Base-by-base conservation (phyloP, 2,888 invertebrate species). In the Spodoptera exigua region DNA sequence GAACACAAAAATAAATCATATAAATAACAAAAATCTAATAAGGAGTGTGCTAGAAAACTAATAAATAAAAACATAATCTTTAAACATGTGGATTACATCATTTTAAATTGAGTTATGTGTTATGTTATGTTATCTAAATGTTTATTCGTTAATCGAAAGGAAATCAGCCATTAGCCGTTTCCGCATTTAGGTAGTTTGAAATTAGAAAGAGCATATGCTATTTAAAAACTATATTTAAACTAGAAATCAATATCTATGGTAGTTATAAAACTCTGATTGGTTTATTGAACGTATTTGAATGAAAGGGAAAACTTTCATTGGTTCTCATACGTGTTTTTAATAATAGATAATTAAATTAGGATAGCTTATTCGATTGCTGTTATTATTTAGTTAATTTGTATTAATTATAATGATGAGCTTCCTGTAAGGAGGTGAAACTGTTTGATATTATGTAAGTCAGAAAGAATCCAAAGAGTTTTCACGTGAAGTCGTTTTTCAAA, bases 101-200 rank as follows among this genome's bases (percentile, higher is more conserved):
- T 44, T 64, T 56, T 56, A 60, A 64, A 61, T 76, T 21, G 49
- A 56, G 58, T 65, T 70, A n/a, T n/a, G n/a, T n/a, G n/a, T n/a
- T n/a, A n/a, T n/a, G n/a, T n/a, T n/a, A n/a, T n/a, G n/a, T n/a
- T n/a, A n/a, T n/a, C 73, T 70, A 70, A 57, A 59, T 68, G 47
- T 60, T 59, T 70, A 45, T 65, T 62, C 61, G 53, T 72, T 61
- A 44, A 67, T 46, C 17, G 21, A 61, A 34, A 78, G 76, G 76
- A 77, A 77, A 75, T 68, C 17, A 46, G 14, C 54, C 40, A 70
- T 76, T 68, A 78, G 14, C 9, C 59, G 27, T 75, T 78, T 76
- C 78, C 76, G 70, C 58, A 62, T 68, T 72, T 51, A 27, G 27
- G 27, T 27, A 67, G 61, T 59, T 61, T 56, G 60, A 62, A 58